Percentiles rank a stretch among this genome's conserved stretches.
These are phyloP conservation scores for Neopipo cinnamomea DNA, from an alignment of 2,113 vertebrate genomes.

Conservation along the genomic window DNA sequence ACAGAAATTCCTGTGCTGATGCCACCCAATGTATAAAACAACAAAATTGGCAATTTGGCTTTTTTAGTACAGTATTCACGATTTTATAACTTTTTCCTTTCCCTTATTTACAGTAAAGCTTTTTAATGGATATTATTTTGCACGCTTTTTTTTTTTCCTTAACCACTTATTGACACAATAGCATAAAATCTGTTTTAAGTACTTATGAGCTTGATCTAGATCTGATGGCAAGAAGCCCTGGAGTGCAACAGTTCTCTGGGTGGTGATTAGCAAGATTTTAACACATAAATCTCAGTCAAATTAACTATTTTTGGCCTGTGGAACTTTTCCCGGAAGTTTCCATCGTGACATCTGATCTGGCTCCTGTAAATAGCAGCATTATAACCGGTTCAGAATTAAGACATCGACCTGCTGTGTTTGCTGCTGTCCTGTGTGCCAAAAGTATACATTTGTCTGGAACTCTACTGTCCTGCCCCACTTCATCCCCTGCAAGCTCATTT, in stretches of 20 bases:
- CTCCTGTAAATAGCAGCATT: not conserved
- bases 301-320: not conserved
- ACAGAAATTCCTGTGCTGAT: not conserved
- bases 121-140: not conserved
- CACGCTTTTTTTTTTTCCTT: not conserved
- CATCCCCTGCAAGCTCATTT: not conserved
- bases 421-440: not conserved
- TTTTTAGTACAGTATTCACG: slow-evolving; percentile 19
- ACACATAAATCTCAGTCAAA: not conserved
- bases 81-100: not conserved
- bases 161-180: not conserved
- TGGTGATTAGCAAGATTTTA: not conserved
- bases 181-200: not conserved
- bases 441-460: not conserved
- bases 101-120: not conserved
- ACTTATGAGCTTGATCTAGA: not conserved
- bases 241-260: not conserved
- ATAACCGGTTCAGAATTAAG: not conserved
- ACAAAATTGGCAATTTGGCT: not conserved
- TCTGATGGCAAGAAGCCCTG: not conserved
- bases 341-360: not conserved
- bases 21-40: not conserved
- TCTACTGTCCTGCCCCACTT: not conserved
- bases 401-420: not conserved
- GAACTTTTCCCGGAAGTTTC: not conserved